Conservation (phyloP, 2,888 invertebrate species). For the Trimorus sp. region DNA sequence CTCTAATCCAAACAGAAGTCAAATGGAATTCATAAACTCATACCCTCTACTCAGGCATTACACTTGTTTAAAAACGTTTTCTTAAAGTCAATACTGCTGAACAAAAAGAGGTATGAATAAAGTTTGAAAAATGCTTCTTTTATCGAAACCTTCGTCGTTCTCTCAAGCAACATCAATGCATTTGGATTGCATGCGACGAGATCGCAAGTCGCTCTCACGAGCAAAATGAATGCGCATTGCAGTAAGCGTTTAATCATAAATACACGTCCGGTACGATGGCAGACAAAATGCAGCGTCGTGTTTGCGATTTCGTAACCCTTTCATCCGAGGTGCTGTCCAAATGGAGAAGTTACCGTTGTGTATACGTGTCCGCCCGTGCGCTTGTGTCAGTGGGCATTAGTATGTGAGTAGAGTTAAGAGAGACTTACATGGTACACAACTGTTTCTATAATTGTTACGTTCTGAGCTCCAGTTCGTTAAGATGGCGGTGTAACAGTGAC, state of each 20-base stretch:
- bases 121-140: slow-evolving; percentile 5
- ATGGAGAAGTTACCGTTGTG: slow-evolving; percentile 24
- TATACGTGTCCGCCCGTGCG: background rate
- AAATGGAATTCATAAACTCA: too few relatives aligned
- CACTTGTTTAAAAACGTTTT: slow-evolving; percentile 24
- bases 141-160: slow-evolving; percentile 63
- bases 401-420: slow-evolving; percentile 74
- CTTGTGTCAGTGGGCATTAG: slow-evolving; percentile 70
- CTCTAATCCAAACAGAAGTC: too few relatives aligned
- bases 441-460: slow-evolving; percentile 80
- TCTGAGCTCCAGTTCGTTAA: slow-evolving; percentile 82
- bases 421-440: slow-evolving; percentile 81
- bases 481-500: slow-evolving; percentile 81
- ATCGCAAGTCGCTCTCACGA: slow-evolving; percentile 52
- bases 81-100: background rate
- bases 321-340: background rate
- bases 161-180: slow-evolving; percentile 80
- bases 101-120: too few relatives aligned
- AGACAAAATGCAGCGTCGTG: slow-evolving; percentile 45
- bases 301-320: slow-evolving; percentile 4
- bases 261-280: slow-evolving; percentile 21
- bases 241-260: slow-evolving; percentile 49
- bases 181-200: slow-evolving; percentile 74
- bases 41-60: too few relatives aligned
- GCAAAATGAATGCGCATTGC: slow-evolving; percentile 57